These are phyloP conservation scores for Lymantria dispar DNA, from an alignment of 2,888 invertebrate species.

Conservation along the genomic window DNA sequence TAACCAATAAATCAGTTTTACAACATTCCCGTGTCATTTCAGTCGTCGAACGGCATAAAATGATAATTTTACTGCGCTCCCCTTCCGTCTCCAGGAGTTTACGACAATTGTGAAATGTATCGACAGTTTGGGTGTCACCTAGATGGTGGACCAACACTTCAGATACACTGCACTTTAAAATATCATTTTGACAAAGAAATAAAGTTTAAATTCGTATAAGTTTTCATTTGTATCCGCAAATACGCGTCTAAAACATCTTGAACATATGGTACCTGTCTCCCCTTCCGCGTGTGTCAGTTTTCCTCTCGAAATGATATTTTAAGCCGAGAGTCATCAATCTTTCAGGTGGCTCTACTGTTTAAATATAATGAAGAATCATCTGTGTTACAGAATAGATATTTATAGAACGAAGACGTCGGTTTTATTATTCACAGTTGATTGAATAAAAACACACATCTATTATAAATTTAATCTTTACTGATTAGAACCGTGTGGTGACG, in stretches of 20 bases:
- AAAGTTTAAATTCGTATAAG: constrained; percentile 43
- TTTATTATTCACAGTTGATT: constrained; percentile 6
- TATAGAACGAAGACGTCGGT: constrained; percentile 15
- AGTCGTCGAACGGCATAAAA: constrained; percentile 82
- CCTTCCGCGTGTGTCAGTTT: constrained; percentile 34
- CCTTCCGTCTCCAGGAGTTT: constrained; percentile 79
- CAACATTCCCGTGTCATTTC: constrained; percentile 82
- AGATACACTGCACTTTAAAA: constrained; percentile 28
- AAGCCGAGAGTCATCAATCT: constrained; percentile 69
- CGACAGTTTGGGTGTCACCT: constrained; percentile 80
- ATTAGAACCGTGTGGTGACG: too few species aligned
- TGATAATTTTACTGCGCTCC: constrained; percentile 81
- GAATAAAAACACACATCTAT: too few species aligned
- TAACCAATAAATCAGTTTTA: constrained; percentile 81
- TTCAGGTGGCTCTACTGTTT: constrained; percentile 65
- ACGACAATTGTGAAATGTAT: constrained; percentile 83
- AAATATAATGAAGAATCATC: constrained; percentile 34
- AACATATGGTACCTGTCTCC: constrained; percentile 63
- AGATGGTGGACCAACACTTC: constrained; percentile 50
- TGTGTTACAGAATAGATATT: constrained; percentile 19
- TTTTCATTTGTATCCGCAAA: constrained; percentile 18
- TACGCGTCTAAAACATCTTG: constrained; percentile 41
- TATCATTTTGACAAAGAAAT: constrained; percentile 31
- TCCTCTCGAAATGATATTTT: constrained; percentile 62
- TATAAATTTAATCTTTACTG: too few species aligned